Evolutionary conservation across 2,113 vertebrate species (phyloP).

Genomic region (Proteles cristata): DNA sequence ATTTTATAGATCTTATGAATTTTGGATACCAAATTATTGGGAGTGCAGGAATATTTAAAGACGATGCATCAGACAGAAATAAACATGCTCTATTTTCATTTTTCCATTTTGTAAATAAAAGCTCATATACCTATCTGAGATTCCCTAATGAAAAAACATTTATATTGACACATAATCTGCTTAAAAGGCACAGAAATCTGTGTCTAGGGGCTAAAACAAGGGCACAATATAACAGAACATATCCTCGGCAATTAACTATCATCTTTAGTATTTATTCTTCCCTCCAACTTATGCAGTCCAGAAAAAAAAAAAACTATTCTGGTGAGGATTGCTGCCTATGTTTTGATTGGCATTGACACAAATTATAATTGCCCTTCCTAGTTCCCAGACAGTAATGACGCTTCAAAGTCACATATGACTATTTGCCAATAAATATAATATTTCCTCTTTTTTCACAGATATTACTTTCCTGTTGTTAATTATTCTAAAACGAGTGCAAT

Average conservation of each 20-base stretch:
- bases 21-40: not conserved
- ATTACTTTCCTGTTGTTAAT: not conserved
- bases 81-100: not conserved
- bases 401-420: not conserved
- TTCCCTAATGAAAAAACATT: constrained; percentile 22
- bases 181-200: not conserved
- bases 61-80: not conserved
- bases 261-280: not conserved
- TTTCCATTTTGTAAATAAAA: constrained; percentile 52
- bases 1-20: constrained; percentile 12
- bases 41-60: not conserved
- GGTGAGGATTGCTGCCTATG: not conserved
- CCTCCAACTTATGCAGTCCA: not conserved
- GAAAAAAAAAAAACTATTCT: not conserved
- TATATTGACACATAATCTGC: not conserved
- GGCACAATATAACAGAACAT: not conserved
- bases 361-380: not conserved
- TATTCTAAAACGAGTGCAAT: not conserved
- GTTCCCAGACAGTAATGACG: not conserved
- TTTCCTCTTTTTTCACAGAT: not conserved
- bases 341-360: not conserved
- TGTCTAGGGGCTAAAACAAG: not conserved
- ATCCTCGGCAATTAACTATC: not conserved
- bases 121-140: not conserved
- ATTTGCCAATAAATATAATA: not conserved